Evolutionary conservation across 2,888 invertebrate genomes (phyloP), one percentile per base, ranked within the genome.

Genomic region (Dendrolimus pini): DNA sequence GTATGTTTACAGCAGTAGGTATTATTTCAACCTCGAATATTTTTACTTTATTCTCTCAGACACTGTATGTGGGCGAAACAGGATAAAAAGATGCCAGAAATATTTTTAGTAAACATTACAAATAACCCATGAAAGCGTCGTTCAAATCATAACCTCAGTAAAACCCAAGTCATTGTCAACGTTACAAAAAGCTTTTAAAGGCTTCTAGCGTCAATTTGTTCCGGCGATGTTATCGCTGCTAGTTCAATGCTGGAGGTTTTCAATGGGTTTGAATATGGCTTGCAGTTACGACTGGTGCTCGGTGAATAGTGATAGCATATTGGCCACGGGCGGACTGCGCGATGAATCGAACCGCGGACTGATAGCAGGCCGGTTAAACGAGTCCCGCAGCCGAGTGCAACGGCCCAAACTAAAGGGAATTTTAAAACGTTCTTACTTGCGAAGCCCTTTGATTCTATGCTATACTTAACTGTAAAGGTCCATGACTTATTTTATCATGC

Each of bases 361-460:
- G 89, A 90, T 90, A 89, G 85, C 72, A 79, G 89, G 85, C 89
- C 90, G 90, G 90, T 90, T 88, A 84, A 80, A 89, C 89, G 83
- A 83, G 89, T 89, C 88, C 80, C 77, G 70, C 72, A 74, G 77
- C 83, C 81, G 87, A 85, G 90, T 89, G 89, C 90, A 90, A 89
- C 80, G 88, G 83, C 89, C 90, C 89, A 89, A 89, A 86, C 88
- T 79, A 75, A 80, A 86, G 85, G 83, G 84, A 85, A 82, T 86
- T 85, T 89, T 83, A 85, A 89, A 87, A 83, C 82, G 81, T 77
- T 78, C 79, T 72, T 81, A 82, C 86, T 82, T 75, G 80, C 79
- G 71, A 83, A 81, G 82, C 83, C 81, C 85, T 76, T 70, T 81
- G 78, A 81, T 84, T 81, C 80, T 77, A 75, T 77, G 72, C 65